Base-by-base conservation (phyloP, 2,888 invertebrate species). In the Auanema freiburgensis region DNA sequence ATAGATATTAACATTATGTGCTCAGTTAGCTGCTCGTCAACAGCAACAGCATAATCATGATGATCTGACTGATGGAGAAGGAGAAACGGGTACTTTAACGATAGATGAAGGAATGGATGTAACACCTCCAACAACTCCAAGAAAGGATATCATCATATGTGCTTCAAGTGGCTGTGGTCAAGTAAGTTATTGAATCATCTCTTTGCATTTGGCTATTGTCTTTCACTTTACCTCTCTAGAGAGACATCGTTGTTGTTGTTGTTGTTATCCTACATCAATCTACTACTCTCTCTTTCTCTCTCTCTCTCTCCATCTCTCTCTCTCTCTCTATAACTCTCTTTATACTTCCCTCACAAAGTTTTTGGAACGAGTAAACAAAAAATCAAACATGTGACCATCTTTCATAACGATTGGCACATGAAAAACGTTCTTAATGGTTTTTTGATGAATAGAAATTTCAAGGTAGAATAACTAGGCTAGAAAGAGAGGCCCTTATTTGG, bases 1-100 rank as follows among this genome's bases (percentile, higher is more conserved):
- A 5, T 10, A 46, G 46, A 16, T 46, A 21, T 21, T 46, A 16
- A 18, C 46, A 21, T 57, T 73, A 42, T 73, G 70, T 55, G 72
- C 72, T 57, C 72, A 73, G 63, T 58, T 73, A 41, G 72, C 63
- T 21, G 63, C 58, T 53, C 53, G 24, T 21, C 53, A 53, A 24
- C n/a, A 24, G 23, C 33, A 33, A 33, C 33, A 21, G 21, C 46
- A 8, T 16, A 21, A 46, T 18, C 16, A 46, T 46, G 46, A 46
- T 46, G 46, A 21, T 18, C 21, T 16, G 21, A 46, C 1, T 8
- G 18, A 46, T 11, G 46, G 33, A 33, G 33, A 33, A 33, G 33
- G 33, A 33, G 33, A 33, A 33, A 33, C 33, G 33, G 33, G 33
- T 33, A 33, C 33, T 33, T 33, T 33, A 33, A 33, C 33, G 33